phyloP scores from a whole-genome alignment of 2,797 vertebrate species.

The Pterois miles region DNA sequence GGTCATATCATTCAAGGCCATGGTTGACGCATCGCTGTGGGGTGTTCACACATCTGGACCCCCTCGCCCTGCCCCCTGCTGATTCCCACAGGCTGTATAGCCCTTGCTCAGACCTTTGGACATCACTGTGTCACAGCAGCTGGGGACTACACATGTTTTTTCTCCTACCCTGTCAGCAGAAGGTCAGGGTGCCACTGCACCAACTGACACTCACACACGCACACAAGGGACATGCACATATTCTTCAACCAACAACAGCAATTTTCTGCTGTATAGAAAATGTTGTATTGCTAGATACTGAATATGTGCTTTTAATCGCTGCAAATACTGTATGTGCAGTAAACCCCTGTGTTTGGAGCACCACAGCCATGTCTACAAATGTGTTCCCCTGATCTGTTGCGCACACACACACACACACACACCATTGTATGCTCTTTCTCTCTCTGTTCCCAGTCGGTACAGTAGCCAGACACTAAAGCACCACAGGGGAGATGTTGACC shows the following conservation, averaged over 20 bases:
- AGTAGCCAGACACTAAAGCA: slow-evolving; percentile 56
- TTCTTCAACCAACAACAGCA: slow-evolving; percentile 3
- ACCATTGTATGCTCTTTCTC: slow-evolving; percentile 10
- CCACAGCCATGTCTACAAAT: slow-evolving; percentile 22
- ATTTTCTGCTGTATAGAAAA: slow-evolving; percentile 6
- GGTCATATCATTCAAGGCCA: slow-evolving; percentile 74
- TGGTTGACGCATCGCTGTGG: slow-evolving; percentile 74
- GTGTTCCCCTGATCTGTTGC: slow-evolving; percentile 25
- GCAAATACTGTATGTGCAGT: slow-evolving; percentile 5
- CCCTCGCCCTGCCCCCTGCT: slow-evolving; percentile 66
- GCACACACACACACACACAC: background rate
- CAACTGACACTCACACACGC: slow-evolving; percentile 36
- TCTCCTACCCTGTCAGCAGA: slow-evolving; percentile 71
- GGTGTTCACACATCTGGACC: slow-evolving; percentile 79
- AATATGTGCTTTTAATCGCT: slow-evolving; percentile 3
- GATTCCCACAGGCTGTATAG: slow-evolving; percentile 71
- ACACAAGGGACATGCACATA: slow-evolving; percentile 3
- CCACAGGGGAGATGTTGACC: slow-evolving; percentile 79
- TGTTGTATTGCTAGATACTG: background rate
- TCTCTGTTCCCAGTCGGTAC: slow-evolving; percentile 36
- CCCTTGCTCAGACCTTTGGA: slow-evolving; percentile 69
- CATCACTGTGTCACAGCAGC: slow-evolving; percentile 72
- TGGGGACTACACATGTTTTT: slow-evolving; percentile 74
- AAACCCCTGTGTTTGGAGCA: slow-evolving; percentile 27
- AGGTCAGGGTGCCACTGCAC: slow-evolving; percentile 73